These are phyloP conservation scores for Solea solea DNA, from an alignment of 2,113 vertebrate species.

Conservation along the genomic window DNA sequence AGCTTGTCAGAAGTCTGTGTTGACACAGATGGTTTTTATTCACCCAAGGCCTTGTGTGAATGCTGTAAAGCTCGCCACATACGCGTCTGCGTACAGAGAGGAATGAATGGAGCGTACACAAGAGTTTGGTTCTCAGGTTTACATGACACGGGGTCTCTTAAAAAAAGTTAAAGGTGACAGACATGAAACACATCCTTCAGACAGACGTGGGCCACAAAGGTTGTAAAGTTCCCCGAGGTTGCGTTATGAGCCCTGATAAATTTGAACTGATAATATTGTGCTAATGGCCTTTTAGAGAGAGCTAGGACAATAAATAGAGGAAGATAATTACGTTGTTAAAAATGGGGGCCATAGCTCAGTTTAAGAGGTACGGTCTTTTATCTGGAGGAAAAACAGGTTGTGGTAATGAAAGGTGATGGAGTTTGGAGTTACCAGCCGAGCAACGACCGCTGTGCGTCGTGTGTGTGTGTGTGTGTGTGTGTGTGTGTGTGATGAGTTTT, in stretches of 20 bases:
- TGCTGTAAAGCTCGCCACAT: slow-evolving; percentile 49
- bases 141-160: slow-evolving; percentile 53
- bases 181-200: slow-evolving; percentile 33
- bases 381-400: slow-evolving; percentile 48
- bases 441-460: not conserved
- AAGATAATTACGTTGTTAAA: slow-evolving; percentile 56
- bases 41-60: slow-evolving; percentile 56
- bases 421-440: slow-evolving; percentile 23
- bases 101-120: slow-evolving; percentile 55
- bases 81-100: slow-evolving; percentile 39
- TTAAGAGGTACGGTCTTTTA: slow-evolving; percentile 38
- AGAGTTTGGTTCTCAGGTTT: slow-evolving; percentile 53
- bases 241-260: slow-evolving; percentile 45
- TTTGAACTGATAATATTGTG: slow-evolving; percentile 70
- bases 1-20: slow-evolving; percentile 60
- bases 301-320: slow-evolving; percentile 68
- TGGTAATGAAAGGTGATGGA: slow-evolving; percentile 40
- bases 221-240: slow-evolving; percentile 45
- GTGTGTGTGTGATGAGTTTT: slow-evolving; percentile 31
- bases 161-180: slow-evolving; percentile 53
- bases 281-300: slow-evolving; percentile 52
- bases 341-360: slow-evolving; percentile 16
- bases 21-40: slow-evolving; percentile 79
- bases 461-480: no score
- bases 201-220: slow-evolving; percentile 31